A percentile compares a stretch with the other conserved stretches of the same genome.
Conservation (phyloP, 2,888 invertebrate genomes). For the Hofmannophila pseudospretella region DNA sequence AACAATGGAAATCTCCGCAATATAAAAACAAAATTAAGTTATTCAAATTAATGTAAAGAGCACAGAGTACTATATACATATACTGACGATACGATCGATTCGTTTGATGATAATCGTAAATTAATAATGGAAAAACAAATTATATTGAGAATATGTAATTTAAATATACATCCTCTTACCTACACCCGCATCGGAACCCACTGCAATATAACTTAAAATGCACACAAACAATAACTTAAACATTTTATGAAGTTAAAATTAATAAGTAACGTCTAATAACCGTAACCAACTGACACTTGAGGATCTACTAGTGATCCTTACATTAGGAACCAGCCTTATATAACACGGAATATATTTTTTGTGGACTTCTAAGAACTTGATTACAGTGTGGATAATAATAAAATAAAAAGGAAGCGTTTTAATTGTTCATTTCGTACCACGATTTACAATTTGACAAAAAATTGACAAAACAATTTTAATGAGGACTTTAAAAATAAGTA, state of each 20-base stretch:
- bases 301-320: not conserved
- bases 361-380: not conserved
- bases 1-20: no score
- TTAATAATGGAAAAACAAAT: no score
- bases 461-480: not conserved
- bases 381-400: not conserved
- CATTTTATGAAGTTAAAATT: not conserved
- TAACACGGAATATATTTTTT: not conserved
- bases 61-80: no score
- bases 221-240: not conserved
- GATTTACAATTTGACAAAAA: not conserved
- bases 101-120: no score
- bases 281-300: not conserved
- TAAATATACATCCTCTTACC: conserved; percentile 9
- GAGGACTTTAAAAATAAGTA: no score
- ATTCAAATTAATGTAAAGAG: no score
- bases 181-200: not conserved
- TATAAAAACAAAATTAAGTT: no score
- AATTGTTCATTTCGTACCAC: not conserved
- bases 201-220: conserved; percentile 1
- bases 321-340: not conserved
- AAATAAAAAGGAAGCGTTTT: not conserved
- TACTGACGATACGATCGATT: no score
- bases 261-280: no score
- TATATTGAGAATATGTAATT: no score